A percentile compares a stretch with the other conserved stretches of the same genome.
Conservation (phyloP, 2,797 vertebrate genomes). For the Sebastes taczanowskii region DNA sequence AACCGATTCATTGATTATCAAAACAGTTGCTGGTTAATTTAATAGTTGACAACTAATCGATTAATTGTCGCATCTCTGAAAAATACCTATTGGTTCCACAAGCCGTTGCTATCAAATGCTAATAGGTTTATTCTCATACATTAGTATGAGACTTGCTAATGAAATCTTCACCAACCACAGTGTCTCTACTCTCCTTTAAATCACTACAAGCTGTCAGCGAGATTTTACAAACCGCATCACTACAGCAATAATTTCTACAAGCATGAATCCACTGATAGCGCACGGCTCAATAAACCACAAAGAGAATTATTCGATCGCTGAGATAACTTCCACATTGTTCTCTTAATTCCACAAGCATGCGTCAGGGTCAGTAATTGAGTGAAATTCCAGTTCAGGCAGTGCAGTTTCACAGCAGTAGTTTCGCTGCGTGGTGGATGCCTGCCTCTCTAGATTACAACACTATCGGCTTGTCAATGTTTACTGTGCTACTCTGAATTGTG, state of each 20-base stretch:
- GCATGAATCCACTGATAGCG: slow-evolving; percentile 20
- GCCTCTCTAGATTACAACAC: slow-evolving; percentile 50
- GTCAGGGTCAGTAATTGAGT: slow-evolving; percentile 55
- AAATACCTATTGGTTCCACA: not conserved
- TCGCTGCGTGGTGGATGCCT: slow-evolving; percentile 34
- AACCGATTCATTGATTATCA: no score
- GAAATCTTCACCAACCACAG: not conserved
- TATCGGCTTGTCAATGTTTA: slow-evolving; percentile 40
- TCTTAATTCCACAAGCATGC: slow-evolving; percentile 58
- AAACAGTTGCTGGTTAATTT: no score
- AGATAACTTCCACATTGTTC: slow-evolving; percentile 53
- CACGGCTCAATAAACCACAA: not conserved
- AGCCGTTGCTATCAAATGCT: not conserved
- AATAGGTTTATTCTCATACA: not conserved
- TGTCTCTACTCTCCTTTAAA: not conserved
- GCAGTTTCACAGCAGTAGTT: slow-evolving; percentile 51
- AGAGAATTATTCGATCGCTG: slow-evolving; percentile 14
- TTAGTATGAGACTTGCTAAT: not conserved
- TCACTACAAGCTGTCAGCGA: not conserved
- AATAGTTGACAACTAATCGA: no score
- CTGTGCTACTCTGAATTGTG: slow-evolving; percentile 34
- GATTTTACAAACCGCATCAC: not conserved
- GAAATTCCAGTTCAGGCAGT: slow-evolving; percentile 71
- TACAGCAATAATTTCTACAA: not conserved
- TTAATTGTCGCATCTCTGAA: not conserved